A percentile compares a stretch with the other conserved stretches of the same genome.
phyloP scores from a whole-genome alignment of 64 coral and sea anemone genomes.

The Astreopora myriophthalma region DNA sequence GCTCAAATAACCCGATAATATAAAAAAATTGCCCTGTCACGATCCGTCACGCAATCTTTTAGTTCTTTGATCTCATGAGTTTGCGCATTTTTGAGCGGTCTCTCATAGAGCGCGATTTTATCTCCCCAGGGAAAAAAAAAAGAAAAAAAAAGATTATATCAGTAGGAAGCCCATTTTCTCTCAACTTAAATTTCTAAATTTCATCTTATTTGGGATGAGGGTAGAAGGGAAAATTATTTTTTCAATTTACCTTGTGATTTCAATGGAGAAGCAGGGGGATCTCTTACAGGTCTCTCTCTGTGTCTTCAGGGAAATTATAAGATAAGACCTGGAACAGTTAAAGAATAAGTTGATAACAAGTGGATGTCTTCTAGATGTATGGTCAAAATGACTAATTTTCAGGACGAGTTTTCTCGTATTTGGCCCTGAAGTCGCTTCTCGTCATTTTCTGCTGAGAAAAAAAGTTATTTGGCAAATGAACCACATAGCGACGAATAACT shows the following conservation, averaged over 20 bases:
- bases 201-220: background rate
- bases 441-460: conserved; percentile 24
- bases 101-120: background rate
- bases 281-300: background rate
- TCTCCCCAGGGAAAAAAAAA: no score
- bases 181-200: background rate
- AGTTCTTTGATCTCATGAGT: background rate
- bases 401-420: background rate
- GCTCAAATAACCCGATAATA: no score
- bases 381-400: conserved; percentile 3
- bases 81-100: background rate
- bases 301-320: background rate
- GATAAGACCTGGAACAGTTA: background rate
- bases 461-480: conserved; percentile 1
- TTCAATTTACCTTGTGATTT: background rate
- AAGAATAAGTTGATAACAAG: conserved; percentile 1
- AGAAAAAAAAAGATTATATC: background rate
- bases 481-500: background rate
- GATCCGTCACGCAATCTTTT: background rate
- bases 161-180: background rate
- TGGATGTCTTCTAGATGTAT: background rate
- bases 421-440: background rate
- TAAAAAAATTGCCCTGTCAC: background rate
- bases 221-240: background rate
- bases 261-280: background rate